These are phyloP conservation scores for Diabrotica balteata DNA, from an alignment of 2,888 invertebrate species.

Conservation along the genomic window DNA sequence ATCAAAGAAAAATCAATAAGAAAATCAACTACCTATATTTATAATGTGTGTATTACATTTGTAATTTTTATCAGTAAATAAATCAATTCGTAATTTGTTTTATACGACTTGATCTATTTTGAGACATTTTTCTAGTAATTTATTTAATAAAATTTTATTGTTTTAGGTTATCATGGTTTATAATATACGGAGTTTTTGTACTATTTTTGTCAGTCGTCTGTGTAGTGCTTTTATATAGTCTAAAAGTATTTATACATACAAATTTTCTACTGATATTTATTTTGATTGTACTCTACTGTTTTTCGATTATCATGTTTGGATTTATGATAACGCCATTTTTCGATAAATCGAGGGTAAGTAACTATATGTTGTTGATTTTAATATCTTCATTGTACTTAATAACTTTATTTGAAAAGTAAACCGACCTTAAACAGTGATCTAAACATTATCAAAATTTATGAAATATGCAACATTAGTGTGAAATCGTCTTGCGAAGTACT, in stretches of 20 bases:
- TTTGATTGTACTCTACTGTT: slow-evolving; percentile 78
- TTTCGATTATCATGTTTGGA: slow-evolving; percentile 81
- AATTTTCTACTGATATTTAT: slow-evolving; percentile 80
- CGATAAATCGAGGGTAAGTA: slow-evolving; percentile 77
- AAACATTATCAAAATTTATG: too few relatives aligned
- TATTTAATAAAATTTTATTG: neutral
- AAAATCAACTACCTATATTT: too few relatives aligned
- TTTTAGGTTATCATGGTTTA: slow-evolving; percentile 81
- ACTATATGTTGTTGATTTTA: neutral
- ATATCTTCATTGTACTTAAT: neutral
- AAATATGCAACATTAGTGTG: too few relatives aligned
- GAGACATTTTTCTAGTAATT: too few relatives aligned
- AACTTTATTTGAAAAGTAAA: neutral
- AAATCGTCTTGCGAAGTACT: too few relatives aligned
- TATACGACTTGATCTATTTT: too few relatives aligned
- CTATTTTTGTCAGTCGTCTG: slow-evolving; percentile 73
- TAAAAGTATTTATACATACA: slow-evolving; percentile 80
- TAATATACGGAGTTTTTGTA: slow-evolving; percentile 78
- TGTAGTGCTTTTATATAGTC: slow-evolving; percentile 72
- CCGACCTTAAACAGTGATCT: too few relatives aligned
- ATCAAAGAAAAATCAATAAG: too few relatives aligned
- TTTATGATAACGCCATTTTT: slow-evolving; percentile 89
- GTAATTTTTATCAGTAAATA: too few relatives aligned
- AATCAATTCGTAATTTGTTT: too few relatives aligned
- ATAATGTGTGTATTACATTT: too few relatives aligned